Conservation (phyloP, 2,113 vertebrate species). For the Oreochromis niloticus region DNA sequence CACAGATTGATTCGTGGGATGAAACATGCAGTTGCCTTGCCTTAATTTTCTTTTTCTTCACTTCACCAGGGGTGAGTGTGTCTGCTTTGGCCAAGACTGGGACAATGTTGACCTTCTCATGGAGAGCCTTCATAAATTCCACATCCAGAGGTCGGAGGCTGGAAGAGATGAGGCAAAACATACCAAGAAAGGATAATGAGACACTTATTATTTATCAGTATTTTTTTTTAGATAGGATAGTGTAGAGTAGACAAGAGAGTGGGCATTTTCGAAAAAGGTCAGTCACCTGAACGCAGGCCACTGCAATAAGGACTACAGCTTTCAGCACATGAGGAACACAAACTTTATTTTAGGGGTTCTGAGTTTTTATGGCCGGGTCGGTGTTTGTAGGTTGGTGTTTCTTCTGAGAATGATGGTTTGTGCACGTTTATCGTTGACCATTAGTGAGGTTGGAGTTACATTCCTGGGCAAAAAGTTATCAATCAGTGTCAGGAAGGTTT, state of each 20-base stretch:
- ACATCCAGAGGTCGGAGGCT: slow-evolving; percentile 93
- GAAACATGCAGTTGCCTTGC: slow-evolving; percentile 46
- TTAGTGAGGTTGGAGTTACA: background rate
- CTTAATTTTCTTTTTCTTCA: slow-evolving; percentile 91
- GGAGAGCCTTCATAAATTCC: slow-evolving; percentile 95
- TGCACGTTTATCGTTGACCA: background rate
- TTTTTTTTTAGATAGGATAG: background rate
- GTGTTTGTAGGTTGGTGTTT: background rate
- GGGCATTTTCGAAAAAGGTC: background rate
- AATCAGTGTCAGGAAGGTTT: background rate
- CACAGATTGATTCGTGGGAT: background rate
- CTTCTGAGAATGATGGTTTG: background rate
- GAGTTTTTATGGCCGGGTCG: background rate
- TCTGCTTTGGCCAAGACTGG: slow-evolving; percentile 95
- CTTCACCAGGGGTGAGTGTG: slow-evolving; percentile 87
- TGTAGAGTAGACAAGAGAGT: background rate
- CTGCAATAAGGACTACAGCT: background rate
- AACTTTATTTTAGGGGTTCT: background rate
- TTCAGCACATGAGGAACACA: background rate
- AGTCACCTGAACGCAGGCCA: background rate
- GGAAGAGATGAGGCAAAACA: background rate
- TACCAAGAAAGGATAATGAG: background rate
- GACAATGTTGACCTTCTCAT: slow-evolving; percentile 96
- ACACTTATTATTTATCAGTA: background rate
- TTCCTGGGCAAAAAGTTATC: background rate